Evolutionary conservation across 2,888 invertebrate genomes (phyloP).

Genomic region (Mimachlamys varia): DNA sequence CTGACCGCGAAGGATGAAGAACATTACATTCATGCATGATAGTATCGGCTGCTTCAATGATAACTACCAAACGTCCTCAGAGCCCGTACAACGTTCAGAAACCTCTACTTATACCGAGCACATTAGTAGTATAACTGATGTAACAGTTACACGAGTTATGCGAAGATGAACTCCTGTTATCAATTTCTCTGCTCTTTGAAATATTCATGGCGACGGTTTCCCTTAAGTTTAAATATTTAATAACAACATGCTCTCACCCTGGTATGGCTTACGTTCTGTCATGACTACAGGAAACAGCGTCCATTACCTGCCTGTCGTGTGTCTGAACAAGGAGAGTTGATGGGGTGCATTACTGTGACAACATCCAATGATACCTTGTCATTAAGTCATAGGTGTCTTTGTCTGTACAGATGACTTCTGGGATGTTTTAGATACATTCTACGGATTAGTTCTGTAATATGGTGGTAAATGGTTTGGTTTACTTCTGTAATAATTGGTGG

Average conservation of each 20-base stretch:
- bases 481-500: too few relatives aligned
- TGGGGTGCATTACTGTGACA: not conserved
- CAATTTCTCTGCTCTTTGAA: not conserved
- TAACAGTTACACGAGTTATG: not conserved
- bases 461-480: too few relatives aligned
- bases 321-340: not conserved
- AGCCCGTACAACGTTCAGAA: too few relatives aligned
- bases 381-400: not conserved
- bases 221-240: conserved; percentile 12
- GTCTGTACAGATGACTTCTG: not conserved
- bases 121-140: too few relatives aligned
- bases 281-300: not conserved
- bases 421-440: not conserved
- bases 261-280: not conserved
- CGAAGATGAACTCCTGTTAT: not conserved
- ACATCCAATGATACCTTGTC: not conserved
- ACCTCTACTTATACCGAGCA: too few relatives aligned
- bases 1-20: too few relatives aligned
- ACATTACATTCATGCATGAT: too few relatives aligned
- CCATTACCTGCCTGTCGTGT: not conserved
- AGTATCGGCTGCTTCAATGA: too few relatives aligned
- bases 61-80: too few relatives aligned
- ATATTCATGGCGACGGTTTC: not conserved
- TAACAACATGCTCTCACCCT: not conserved
- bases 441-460: too few relatives aligned